Percentiles rank a stretch among this genome's conserved stretches.
phyloP scores from a whole-genome alignment of 2,888 invertebrate genomes.

The Trissolcus brochymenae region DNA sequence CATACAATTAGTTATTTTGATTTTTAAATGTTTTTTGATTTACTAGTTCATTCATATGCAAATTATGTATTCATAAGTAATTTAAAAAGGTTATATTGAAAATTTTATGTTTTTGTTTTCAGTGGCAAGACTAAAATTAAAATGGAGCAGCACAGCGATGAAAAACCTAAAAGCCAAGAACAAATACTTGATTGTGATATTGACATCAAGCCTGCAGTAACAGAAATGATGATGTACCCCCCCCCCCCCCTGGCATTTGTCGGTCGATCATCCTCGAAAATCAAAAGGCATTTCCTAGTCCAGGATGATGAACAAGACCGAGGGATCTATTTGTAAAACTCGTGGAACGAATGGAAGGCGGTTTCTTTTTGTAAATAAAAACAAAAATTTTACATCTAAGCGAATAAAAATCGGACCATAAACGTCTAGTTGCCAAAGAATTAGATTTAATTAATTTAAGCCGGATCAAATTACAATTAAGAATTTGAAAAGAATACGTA shows the following conservation, averaged over 20 bases:
- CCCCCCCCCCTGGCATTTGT: conserved; percentile 16
- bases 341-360: conserved; percentile 11
- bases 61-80: too few species aligned
- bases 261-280: conserved; percentile 27
- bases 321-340: conserved; percentile 48
- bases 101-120: conserved; percentile 4
- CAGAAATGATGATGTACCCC: conserved; percentile 12
- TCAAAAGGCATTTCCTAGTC: conserved; percentile 60
- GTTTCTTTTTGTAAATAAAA: conserved; percentile 62
- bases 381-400: conserved; percentile 8
- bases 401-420: conserved; percentile 61
- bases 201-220: conserved; percentile 38
- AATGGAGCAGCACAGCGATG: conserved; percentile 28
- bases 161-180: conserved; percentile 1
- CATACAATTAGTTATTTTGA: too few species aligned
- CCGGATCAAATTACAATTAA: not conserved
- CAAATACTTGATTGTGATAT: conserved; percentile 46
- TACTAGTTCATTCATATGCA: too few species aligned
- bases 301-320: conserved; percentile 36
- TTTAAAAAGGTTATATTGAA: too few species aligned
- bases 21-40: too few species aligned
- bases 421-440: conserved; percentile 69
- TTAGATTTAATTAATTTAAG: conserved; percentile 60
- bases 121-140: conserved; percentile 31
- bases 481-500: conserved; percentile 8